phyloP scores from a whole-genome alignment of 2,888 invertebrate genomes.

The Epicampocera succincta region DNA sequence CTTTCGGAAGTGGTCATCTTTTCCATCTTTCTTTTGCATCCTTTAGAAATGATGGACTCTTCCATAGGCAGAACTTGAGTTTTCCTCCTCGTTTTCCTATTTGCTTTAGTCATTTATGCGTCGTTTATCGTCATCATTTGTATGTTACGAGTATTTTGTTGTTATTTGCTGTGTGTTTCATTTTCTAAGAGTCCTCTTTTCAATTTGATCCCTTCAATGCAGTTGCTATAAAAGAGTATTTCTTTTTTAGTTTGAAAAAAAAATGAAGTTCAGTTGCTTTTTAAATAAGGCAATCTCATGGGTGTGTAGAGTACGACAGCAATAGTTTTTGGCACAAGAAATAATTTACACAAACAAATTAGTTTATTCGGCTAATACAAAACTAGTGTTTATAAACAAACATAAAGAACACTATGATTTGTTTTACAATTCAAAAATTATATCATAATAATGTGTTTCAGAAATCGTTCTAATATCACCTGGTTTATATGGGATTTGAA shows the following conservation, averaged over 20 bases:
- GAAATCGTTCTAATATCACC: no score
- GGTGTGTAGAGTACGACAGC: neutral
- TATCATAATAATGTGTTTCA: no score
- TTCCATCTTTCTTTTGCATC: constrained; percentile 44
- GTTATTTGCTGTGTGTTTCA: constrained; percentile 29
- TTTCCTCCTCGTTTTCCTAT: constrained; percentile 51
- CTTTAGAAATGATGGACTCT: constrained; percentile 64
- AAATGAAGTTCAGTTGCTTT: constrained; percentile 50
- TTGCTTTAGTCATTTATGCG: constrained; percentile 68
- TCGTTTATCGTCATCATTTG: constrained; percentile 69
- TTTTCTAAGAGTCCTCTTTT: constrained; percentile 52
- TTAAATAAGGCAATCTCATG: constrained; percentile 59
- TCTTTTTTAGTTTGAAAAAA: constrained; percentile 18
- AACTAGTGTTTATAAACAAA: no score
- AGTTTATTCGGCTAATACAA: no score
- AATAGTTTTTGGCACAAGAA: constrained; percentile 4
- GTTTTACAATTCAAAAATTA: no score
- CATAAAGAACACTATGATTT: no score
- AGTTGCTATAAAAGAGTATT: constrained; percentile 44
- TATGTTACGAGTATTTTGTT: constrained; percentile 15
- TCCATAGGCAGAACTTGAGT: constrained; percentile 46
- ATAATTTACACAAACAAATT: constrained; percentile 15
- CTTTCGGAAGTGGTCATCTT: constrained; percentile 34
- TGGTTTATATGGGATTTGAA: no score
- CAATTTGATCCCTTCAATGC: constrained; percentile 65